Base-by-base conservation (phyloP, 2,113 vertebrate species). In the Euleptes europaea region DNA sequence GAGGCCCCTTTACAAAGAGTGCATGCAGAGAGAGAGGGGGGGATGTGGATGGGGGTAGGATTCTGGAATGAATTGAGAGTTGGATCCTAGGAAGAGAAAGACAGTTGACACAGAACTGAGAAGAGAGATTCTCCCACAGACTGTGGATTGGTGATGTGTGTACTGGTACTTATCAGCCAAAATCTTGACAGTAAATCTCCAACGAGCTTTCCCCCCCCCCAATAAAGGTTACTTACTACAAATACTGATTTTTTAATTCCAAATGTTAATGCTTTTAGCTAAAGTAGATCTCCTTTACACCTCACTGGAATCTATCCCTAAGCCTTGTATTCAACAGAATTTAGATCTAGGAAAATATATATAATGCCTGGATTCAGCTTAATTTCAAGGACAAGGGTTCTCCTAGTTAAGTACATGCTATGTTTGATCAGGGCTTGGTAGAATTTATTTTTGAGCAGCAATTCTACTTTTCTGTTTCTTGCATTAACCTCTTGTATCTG, bases 181-280 rank as follows among this genome's bases (percentile, higher is more conserved):
- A 66, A n/a, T 5, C 15, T 66, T 26, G 65, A 12, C 35, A 8
- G 3, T 35, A 49, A 8, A 31, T 17, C 6, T 73, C 47, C 42
- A 26, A 6, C 81, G 65, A 40, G 11, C 77, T 31, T 80, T 74
- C n/a, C n/a, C n/a, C 89, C 89, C 86, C 76, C 89, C 87, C 90
- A 86, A 84, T 88, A 78, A 92, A 85, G 82, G 79, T 33, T 80
- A 54, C 60, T 78, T 71, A 80, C 78, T 88, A 17, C 47, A 82
- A 1, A 31, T 26, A 28, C 78, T 90, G 66, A 44, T 77, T 76
- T 78, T 83, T 86, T 80, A 72, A 84, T 28, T 66, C 28, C 75
- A 78, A 85, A 40, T 26, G 82, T 88, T 78, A 51, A 60, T 65
- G n/a, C 80, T 87, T 91, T 67, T 66, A 79, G 26, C 23, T 60